Evolutionary conservation across 2,797 vertebrate species (phyloP), one percentile per base, ranked within the genome.

Genomic region (Enteromius unitaeniatus): DNA sequence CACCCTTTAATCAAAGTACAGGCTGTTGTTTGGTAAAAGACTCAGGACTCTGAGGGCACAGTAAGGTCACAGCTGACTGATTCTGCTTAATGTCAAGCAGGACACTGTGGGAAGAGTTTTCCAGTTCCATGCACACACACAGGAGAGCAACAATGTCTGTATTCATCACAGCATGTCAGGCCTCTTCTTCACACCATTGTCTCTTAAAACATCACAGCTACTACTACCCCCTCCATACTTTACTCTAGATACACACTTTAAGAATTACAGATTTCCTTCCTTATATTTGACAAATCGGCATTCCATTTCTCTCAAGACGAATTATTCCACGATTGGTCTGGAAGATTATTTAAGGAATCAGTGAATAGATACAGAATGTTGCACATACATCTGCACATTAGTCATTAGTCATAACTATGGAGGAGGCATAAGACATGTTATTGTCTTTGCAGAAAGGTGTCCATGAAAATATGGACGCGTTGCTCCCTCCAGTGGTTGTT

Each of bases 51-150:
- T 10, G 74, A 85, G 84, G 84, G 79, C 83, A 78, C 40, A 47
- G 84, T 37, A 78, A 76, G 87, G 88, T 88, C 85, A 84, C 68
- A 88, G 79, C 84, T 89, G 84, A 89, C 72, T 86, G 83, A 84
- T 69, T 87, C 37, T 60, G 49, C 82, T 83, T 86, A 87, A 88
- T 86, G 87, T 89, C 85, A 86, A 85, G 84, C 78, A 82, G 85
- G 82, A 77, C 84, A 67, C 51, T 84, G 82, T 84, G 85, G 76
- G 85, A 84, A 85, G 76, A 78, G 79, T 78, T 87, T 84, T 84
- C 78, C 68, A 81, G 76, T 82, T 70, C 45, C 77, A 83, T 49
- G 69, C 69, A 75, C 69, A 78, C 65, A 65, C 80, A 62, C 28
- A 26, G 60, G 58, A 79, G 74, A 73, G 47, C 83, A 85, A 88